Percentiles rank a stretch among this genome's conserved stretches.
Conservation (phyloP, 2,888 invertebrate species). For the Amphipyra berbera region DNA sequence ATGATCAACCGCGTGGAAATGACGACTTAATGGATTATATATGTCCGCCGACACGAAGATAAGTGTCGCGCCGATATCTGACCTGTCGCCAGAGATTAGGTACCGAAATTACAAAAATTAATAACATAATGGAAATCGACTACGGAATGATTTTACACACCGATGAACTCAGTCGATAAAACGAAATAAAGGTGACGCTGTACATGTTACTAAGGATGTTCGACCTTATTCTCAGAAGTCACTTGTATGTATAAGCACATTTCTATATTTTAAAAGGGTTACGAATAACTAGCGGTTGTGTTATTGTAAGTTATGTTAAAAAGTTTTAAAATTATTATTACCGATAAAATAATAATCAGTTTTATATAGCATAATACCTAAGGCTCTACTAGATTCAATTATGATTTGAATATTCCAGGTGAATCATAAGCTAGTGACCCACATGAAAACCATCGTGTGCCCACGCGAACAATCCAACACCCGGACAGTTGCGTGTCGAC, state of each 20-base stretch:
- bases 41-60: slow-evolving; percentile 88
- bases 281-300: background rate
- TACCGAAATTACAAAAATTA: slow-evolving; percentile 86
- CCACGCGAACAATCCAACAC: slow-evolving; percentile 76
- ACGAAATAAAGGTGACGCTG: slow-evolving; percentile 66
- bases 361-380: background rate
- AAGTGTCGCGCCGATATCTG: slow-evolving; percentile 86
- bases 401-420: slow-evolving; percentile 64
- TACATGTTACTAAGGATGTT: slow-evolving; percentile 66
- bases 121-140: slow-evolving; percentile 86
- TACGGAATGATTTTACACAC: slow-evolving; percentile 79
- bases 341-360: too few relatives aligned
- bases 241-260: slow-evolving; percentile 17
- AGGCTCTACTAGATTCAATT: slow-evolving; percentile 43
- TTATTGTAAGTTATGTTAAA: too few relatives aligned
- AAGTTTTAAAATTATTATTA: too few relatives aligned
- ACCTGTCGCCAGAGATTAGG: slow-evolving; percentile 86
- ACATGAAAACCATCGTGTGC: slow-evolving; percentile 76
- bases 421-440: slow-evolving; percentile 79
- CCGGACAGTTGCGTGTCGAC: slow-evolving; percentile 84
- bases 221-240: slow-evolving; percentile 62
- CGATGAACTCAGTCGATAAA: slow-evolving; percentile 76
- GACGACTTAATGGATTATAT: slow-evolving; percentile 90
- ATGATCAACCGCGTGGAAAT: slow-evolving; percentile 89
- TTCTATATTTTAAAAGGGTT: slow-evolving; percentile 1